These are phyloP conservation scores for Mormoops blainvillei DNA, from an alignment of 2,113 vertebrate species.

Conservation along the genomic window DNA sequence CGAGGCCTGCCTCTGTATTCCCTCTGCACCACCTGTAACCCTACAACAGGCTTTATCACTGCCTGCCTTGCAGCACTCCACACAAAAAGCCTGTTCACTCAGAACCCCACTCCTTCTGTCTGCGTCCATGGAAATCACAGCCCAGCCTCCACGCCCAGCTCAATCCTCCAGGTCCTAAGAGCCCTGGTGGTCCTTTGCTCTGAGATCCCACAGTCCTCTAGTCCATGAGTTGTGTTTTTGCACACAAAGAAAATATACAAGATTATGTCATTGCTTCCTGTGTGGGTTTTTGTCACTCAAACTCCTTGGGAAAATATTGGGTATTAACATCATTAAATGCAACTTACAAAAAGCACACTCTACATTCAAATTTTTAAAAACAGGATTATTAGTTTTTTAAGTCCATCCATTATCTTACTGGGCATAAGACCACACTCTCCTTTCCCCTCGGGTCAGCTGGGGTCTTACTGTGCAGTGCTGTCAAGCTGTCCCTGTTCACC, in stretches of 20 bases:
- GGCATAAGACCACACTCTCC: not conserved
- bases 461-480: slow-evolving; percentile 5
- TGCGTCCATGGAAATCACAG: not conserved
- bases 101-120: not conserved
- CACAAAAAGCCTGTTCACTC: not conserved
- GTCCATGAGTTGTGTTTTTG: not conserved
- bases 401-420: not conserved
- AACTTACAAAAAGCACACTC: not conserved
- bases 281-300: not conserved
- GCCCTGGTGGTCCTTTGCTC: not conserved
- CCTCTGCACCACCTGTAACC: not conserved
- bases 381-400: not conserved
- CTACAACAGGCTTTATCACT: not conserved
- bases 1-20: not conserved
- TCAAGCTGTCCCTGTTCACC: slow-evolving; percentile 42
- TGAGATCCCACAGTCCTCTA: not conserved
- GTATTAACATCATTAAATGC: not conserved
- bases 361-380: not conserved
- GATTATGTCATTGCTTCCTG: not conserved
- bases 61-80: too few relatives aligned
- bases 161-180: not conserved
- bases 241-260: not conserved
- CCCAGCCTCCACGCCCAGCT: not conserved
- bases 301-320: not conserved
- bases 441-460: not conserved